phyloP scores from a whole-genome alignment of 2,113 vertebrate species.

The Actinemys pallida region DNA sequence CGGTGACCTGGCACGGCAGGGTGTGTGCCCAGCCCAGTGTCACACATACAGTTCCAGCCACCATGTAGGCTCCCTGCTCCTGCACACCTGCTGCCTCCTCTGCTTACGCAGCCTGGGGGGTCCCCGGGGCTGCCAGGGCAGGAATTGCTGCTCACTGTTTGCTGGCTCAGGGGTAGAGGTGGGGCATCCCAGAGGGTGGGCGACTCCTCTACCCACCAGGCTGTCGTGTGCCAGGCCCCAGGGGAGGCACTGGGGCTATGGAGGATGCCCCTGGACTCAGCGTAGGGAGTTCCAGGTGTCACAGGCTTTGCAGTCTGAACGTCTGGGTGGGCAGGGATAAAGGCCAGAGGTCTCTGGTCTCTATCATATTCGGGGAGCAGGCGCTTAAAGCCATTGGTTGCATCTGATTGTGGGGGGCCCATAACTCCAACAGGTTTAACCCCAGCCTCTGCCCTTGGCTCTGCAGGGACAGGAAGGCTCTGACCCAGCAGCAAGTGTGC shows the following conservation, averaged over 20 bases:
- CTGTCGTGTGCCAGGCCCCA: neutral
- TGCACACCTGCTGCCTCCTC: too few species aligned
- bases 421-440: neutral
- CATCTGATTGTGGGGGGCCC: neutral
- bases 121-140: too few species aligned
- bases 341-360: neutral
- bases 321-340: neutral
- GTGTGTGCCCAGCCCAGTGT: too few species aligned
- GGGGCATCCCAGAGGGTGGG: too few species aligned
- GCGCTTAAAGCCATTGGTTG: neutral
- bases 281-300: neutral
- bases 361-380: neutral
- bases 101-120: too few species aligned
- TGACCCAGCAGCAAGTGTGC: neutral
- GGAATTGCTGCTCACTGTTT: too few species aligned
- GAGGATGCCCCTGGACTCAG: too few species aligned
- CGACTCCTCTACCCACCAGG: neutral
- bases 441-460: neutral
- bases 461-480: neutral
- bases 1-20: too few species aligned
- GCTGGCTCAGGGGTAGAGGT: too few species aligned
- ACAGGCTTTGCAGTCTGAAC: neutral
- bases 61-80: too few species aligned
- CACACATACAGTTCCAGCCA: too few species aligned
- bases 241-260: neutral